Conservation (phyloP, 1,140 invertebrate genomes). For the Neodiprion virginianus region DNA sequence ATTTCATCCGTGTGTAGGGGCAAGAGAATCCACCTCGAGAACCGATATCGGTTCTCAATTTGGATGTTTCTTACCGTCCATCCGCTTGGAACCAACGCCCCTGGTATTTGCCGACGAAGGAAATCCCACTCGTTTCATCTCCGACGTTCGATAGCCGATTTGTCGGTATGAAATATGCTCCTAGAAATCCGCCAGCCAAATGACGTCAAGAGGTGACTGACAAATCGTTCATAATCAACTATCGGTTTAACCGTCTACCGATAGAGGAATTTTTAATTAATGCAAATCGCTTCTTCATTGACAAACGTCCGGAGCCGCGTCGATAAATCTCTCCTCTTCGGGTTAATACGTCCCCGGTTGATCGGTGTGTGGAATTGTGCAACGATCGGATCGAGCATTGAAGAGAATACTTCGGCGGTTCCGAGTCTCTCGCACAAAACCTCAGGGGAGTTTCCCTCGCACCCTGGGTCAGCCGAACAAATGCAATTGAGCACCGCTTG, state of each 20-base stretch:
- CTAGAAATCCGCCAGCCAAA: background rate
- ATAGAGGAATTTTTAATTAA: background rate
- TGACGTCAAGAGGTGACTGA: background rate
- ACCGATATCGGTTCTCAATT: conserved; percentile 61
- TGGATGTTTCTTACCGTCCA: conserved; percentile 36
- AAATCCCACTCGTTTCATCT: too few relatives aligned
- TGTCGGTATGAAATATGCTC: background rate
- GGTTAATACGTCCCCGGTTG: background rate
- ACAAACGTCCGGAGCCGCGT: background rate
- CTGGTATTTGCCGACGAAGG: too few relatives aligned
- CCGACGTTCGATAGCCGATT: too few relatives aligned
- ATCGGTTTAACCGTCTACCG: background rate
- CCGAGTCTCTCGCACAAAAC: too few relatives aligned
- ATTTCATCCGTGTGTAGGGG: background rate
- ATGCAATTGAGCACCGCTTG: conserved; percentile 48
- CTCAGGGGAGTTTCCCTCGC: background rate
- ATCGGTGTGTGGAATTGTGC: too few relatives aligned
- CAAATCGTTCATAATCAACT: conserved; percentile 1
- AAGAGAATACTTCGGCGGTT: too few relatives aligned
- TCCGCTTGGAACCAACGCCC: too few relatives aligned
- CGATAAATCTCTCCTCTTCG: background rate
- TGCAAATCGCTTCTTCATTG: background rate
- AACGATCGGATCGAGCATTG: too few relatives aligned
- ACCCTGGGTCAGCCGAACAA: background rate
- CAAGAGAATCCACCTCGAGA: conserved; percentile 21